Base-by-base conservation (phyloP, 2,113 vertebrate species). In the Corythornis vintsioides region DNA sequence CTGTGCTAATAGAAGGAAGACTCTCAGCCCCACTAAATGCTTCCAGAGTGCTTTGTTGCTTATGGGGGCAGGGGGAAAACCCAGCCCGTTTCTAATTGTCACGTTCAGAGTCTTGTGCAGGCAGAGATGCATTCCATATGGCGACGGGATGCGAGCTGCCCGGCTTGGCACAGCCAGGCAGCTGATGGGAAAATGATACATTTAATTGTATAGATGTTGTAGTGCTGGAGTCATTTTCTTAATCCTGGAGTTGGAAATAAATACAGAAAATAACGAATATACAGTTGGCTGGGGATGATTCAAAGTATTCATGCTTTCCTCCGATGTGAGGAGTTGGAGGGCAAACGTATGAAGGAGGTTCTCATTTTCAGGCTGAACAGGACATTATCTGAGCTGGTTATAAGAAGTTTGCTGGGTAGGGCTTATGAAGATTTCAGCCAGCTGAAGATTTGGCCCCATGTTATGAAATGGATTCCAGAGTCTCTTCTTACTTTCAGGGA, bases 201-300 rank as follows among this genome's bases (percentile, higher is more conserved):
- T 83, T 72, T 89, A 93, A 90, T 55, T 69, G 55, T 72, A 38
- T 59, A 70, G 57, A 83, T 52, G 29, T 76, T 83, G 65, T 45
- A 83, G 74, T 24, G 18, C 21, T 92, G 76, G 88, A 91, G 77
- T 33, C 10, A 76, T 89, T 92, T 88, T 82, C 72, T 86, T 83
- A 47, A 77, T 84, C 42, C 64, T 83, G 57, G 63, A 63, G 40
- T 3, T 93, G 72, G 89, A 85, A 95, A 95, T 73, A 88, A 73
- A 53, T 83, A 53, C 53, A 88, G 88, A 84, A 90, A 87, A 90
- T 80, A 88, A 43, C 1, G 8, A 47, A 78, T 45, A 82, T 48
- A 14, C 75, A 87, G 59, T 84, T 87, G 92, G 71, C 40, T 89
- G 74, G 35, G n/a, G 78, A 53, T 92, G 80, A 89, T 71, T 87